Evolutionary conservation across 1,140 invertebrate genomes (phyloP).

Genomic region (Episyrphus balteatus): DNA sequence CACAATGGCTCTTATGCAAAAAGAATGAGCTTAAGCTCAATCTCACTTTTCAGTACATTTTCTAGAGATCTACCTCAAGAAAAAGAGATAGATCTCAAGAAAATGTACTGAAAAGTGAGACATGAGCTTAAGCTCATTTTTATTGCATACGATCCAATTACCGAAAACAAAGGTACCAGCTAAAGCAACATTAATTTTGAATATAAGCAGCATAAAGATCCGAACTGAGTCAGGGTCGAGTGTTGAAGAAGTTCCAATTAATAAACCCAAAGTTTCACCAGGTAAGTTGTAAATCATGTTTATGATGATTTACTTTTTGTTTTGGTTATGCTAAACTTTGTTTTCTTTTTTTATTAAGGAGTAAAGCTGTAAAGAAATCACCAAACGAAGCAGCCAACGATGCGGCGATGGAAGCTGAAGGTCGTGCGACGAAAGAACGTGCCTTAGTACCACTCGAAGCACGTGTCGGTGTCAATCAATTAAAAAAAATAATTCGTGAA

Average conservation of each 20-base stretch:
- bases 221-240: constrained; percentile 44
- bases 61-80: no score
- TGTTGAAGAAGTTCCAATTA: constrained; percentile 48
- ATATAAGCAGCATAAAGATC: constrained; percentile 35
- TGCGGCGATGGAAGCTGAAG: constrained; percentile 92
- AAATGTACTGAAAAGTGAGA: no score
- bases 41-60: no score
- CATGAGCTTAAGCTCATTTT: no score
- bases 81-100: no score
- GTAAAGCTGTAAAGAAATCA: constrained; percentile 14
- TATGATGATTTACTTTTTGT: constrained; percentile 7
- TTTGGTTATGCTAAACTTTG: neutral
- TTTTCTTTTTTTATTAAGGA: neutral
- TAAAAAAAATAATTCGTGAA: constrained; percentile 92
- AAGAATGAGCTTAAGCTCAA: no score
- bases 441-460: constrained; percentile 89
- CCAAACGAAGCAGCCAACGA: constrained; percentile 66
- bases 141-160: no score
- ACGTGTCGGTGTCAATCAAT: constrained; percentile 86
- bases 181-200: constrained; percentile 4
- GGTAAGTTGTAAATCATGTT: constrained; percentile 13
- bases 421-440: constrained; percentile 85
- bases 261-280: constrained; percentile 43
- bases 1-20: no score
- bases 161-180: constrained; percentile 13